Evolutionary conservation across 1,140 invertebrate species (phyloP), one percentile per base, ranked within the genome.

Genomic region (Leptinotarsa texana): DNA sequence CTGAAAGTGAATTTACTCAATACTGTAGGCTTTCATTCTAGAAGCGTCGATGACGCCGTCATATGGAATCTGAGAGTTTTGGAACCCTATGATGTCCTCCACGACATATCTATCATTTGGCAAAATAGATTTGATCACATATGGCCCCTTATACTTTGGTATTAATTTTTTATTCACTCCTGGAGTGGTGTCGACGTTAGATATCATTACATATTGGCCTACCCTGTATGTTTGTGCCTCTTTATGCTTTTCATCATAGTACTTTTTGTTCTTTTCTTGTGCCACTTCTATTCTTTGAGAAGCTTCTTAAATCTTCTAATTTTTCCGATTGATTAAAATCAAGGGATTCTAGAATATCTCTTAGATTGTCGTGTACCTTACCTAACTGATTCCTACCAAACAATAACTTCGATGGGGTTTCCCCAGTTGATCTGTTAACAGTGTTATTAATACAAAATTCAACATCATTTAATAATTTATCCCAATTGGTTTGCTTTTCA

Each of bases 371-470:
- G 72, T 15, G 27, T 57, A 47, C 68, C 33, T 3, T 47, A 73
- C 63, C 70, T 73, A 67, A 21, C 5, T 69, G 13, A 67, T 42
- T 18, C 75, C 71, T 22, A 67, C 18, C 13, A 73, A 49, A 57
- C 72, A 70, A 18, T 5, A 63, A 24, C 49, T 63, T 5, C 47
- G 70, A 13, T 63, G 72, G 27, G 27, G 27, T 33, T 33, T 33
- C 27, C 27, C 27, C 73, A 3, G 75, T 83, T 5, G 71, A 73
- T 15, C 76, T 72, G 70, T 78, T 71, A 42, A 73, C n/a, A 13
- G 81, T 74, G 49, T 82, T 81, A 71, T 83, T 83, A 17, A 83
- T 22, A 0, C 78, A 76, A 74, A 76, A 79, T 74, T 83, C 80
- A 3, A 81, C 73, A 0, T 80, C 21, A 17, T 22, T 49, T 57